Conservation (phyloP, 2,113 vertebrate genomes). For the Mesocricetus auratus region DNA sequence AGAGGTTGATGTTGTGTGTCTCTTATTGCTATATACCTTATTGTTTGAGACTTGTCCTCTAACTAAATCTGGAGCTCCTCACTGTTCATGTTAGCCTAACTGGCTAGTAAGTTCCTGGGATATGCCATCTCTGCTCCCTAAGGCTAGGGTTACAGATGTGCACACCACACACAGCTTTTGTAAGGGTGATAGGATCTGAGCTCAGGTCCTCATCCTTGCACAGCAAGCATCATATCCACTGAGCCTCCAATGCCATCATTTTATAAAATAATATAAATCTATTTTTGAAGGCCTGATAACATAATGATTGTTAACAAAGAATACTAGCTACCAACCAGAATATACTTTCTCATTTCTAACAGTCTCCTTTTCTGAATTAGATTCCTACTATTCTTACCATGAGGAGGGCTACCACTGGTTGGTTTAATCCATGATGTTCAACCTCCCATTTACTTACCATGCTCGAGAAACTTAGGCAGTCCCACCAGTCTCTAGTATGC, state of each 20-base stretch:
- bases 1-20: neutral
- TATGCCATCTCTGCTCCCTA: neutral
- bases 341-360: neutral
- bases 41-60: neutral
- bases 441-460: neutral
- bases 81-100: neutral
- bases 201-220: too few species aligned
- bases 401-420: neutral
- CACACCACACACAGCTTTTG: too few species aligned
- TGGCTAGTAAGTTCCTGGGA: neutral
- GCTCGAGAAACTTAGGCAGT: neutral
- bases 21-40: neutral
- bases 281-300: neutral
- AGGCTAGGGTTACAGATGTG: too few species aligned
- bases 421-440: neutral
- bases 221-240: neutral
- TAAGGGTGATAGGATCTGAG: neutral
- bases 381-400: neutral
- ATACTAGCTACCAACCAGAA: neutral
- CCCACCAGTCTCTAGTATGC: neutral
- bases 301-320: neutral
- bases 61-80: neutral
- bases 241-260: neutral
- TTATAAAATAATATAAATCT: neutral
- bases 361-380: neutral